Evolutionary conservation across 2,888 invertebrate genomes (phyloP).

Genomic region (Pammene fasciana): DNA sequence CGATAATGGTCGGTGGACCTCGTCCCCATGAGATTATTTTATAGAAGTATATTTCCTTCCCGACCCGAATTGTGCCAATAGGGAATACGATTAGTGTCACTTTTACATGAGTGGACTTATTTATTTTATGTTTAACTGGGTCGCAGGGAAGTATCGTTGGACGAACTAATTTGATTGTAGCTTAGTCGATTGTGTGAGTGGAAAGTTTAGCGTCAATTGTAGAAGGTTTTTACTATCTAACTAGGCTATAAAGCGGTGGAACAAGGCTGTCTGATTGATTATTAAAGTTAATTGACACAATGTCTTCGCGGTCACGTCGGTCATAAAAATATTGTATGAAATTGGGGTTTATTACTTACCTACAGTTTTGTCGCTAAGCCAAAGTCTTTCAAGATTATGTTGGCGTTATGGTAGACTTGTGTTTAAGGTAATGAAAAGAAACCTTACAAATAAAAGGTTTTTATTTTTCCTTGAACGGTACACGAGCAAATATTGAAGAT

Average conservation of each 20-base stretch:
- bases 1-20: slow-evolving; percentile 1
- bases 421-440: slow-evolving; percentile 3
- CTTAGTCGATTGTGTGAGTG: background rate
- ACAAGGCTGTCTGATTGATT: slow-evolving; percentile 18
- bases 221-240: background rate
- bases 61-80: slow-evolving; percentile 7
- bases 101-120: slow-evolving; percentile 15
- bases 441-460: background rate
- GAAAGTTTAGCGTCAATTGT: background rate
- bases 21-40: slow-evolving; percentile 9
- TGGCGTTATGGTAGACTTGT: background rate
- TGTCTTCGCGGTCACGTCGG: slow-evolving; percentile 7
- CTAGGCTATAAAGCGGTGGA: background rate
- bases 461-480: background rate
- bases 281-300: slow-evolving; percentile 25
- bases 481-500: background rate
- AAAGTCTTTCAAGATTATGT: background rate
- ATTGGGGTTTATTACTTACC: slow-evolving; percentile 30
- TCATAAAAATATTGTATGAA: slow-evolving; percentile 32
- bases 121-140: slow-evolving; percentile 21
- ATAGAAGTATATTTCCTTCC: background rate
- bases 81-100: slow-evolving; percentile 10
- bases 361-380: background rate
- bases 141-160: background rate
- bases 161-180: slow-evolving; percentile 11